Evolutionary conservation across 2,888 invertebrate genomes (phyloP).

Genomic region (Polylopha cassiicola): DNA sequence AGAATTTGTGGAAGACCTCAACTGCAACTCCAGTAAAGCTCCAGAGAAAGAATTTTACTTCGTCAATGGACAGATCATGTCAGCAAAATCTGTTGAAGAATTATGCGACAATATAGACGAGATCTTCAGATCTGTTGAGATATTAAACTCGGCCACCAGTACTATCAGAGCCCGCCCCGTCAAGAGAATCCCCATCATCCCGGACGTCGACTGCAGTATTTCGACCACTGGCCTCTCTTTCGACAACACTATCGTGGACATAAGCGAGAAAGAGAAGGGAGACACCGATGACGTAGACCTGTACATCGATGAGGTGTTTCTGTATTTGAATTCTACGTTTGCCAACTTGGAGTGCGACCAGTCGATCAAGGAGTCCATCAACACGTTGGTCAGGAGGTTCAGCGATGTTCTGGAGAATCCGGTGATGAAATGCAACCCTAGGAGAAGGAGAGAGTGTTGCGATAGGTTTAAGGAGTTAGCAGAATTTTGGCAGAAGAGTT

Average conservation of each 20-base stretch:
- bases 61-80: constrained; percentile 53
- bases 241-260: constrained; percentile 46
- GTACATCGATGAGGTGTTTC: constrained; percentile 64
- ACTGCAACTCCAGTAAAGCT: constrained; percentile 29
- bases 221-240: constrained; percentile 54
- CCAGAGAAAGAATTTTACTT: constrained; percentile 47
- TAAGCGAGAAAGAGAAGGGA: constrained; percentile 32
- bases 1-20: constrained; percentile 51
- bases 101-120: constrained; percentile 61
- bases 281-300: constrained; percentile 48
- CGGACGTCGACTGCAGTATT: constrained; percentile 57
- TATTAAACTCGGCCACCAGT: constrained; percentile 44
- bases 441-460: constrained; percentile 48
- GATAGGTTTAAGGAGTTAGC: constrained; percentile 57
- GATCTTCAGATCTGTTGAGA: constrained; percentile 63
- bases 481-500: constrained; percentile 55
- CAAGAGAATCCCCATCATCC: constrained; percentile 30
- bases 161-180: constrained; percentile 46
- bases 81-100: constrained; percentile 57
- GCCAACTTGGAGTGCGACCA: constrained; percentile 34
- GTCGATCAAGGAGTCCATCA: constrained; percentile 49
- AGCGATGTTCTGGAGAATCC: constrained; percentile 50
- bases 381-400: constrained; percentile 58
- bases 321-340: constrained; percentile 46
- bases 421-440: constrained; percentile 40